Evolutionary conservation across 2,797 vertebrate species (phyloP).

Genomic region (Clarias pachynema): DNA sequence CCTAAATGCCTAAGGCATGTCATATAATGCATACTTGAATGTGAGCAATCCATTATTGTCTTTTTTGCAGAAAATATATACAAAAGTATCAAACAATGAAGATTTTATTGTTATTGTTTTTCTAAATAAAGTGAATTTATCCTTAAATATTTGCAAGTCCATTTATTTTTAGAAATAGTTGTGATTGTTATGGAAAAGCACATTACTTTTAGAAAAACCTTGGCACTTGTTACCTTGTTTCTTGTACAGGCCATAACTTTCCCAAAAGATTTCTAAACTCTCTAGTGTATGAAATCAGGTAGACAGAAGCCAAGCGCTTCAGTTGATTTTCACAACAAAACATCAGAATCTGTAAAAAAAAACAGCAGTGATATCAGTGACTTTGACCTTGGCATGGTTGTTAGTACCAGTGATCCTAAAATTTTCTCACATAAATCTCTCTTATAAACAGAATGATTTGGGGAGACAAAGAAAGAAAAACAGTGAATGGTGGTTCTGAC

Average conservation of each 20-base stretch:
- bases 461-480: background rate
- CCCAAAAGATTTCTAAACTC: background rate
- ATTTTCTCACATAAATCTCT: background rate
- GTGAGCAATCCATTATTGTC: background rate
- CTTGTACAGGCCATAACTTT: background rate
- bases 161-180: background rate
- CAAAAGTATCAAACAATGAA: background rate
- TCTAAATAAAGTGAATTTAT: background rate
- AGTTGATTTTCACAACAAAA: background rate
- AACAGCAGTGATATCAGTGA: background rate
- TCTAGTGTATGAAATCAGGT: background rate
- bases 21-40: constrained; percentile 1
- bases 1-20: background rate
- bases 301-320: background rate
- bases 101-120: background rate
- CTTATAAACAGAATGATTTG: background rate
- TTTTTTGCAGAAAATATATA: background rate
- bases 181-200: background rate
- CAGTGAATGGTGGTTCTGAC: background rate
- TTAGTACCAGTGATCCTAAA: background rate
- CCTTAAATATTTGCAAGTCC: background rate
- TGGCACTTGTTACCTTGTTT: background rate
- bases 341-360: background rate
- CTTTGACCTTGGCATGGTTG: background rate
- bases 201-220: background rate